Evolutionary conservation across 2,797 vertebrate genomes (phyloP).

Genomic region (Hozukius guyotensis): DNA sequence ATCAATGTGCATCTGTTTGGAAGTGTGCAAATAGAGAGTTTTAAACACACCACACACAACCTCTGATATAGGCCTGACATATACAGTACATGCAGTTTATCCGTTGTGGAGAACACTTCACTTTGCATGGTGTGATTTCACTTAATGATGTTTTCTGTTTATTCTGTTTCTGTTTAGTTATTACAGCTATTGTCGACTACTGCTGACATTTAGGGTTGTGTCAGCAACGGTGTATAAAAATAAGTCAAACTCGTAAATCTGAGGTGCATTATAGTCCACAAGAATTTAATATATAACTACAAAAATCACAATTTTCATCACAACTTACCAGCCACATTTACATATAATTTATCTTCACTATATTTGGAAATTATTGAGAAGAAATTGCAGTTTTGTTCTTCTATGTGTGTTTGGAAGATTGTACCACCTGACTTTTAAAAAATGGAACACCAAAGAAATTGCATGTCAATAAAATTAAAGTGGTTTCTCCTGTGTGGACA

Average conservation of each 20-base stretch:
- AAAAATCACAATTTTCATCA: not conserved
- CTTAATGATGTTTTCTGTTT: not conserved
- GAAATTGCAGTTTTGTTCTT: not conserved
- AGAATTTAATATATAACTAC: not conserved
- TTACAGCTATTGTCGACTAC: not conserved
- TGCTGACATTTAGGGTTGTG: not conserved
- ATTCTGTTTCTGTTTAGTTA: slow-evolving; percentile 3
- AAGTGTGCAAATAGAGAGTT: not conserved
- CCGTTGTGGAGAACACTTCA: not conserved
- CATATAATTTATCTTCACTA: not conserved
- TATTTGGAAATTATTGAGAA: not conserved
- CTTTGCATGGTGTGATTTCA: slow-evolving; percentile 55
- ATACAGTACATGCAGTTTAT: not conserved
- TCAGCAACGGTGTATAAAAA: not conserved
- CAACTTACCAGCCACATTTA: not conserved
- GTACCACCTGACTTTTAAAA: slow-evolving; percentile 13
- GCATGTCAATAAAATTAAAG: slow-evolving; percentile 23
- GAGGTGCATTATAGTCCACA: not conserved
- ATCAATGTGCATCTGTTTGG: not conserved
- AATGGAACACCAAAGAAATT: slow-evolving; percentile 40
- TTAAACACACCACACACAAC: not conserved
- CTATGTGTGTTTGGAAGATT: slow-evolving; percentile 14
- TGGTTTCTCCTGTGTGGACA: not conserved
- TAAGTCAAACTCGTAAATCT: not conserved
- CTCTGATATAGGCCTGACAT: not conserved